A percentile compares a stretch with the other conserved stretches of the same genome.
These are phyloP conservation scores for Turritopsis dohrnii DNA, from an alignment of 30 jellyfish, hydroid and myxozoan genomes.

Conservation along the genomic window DNA sequence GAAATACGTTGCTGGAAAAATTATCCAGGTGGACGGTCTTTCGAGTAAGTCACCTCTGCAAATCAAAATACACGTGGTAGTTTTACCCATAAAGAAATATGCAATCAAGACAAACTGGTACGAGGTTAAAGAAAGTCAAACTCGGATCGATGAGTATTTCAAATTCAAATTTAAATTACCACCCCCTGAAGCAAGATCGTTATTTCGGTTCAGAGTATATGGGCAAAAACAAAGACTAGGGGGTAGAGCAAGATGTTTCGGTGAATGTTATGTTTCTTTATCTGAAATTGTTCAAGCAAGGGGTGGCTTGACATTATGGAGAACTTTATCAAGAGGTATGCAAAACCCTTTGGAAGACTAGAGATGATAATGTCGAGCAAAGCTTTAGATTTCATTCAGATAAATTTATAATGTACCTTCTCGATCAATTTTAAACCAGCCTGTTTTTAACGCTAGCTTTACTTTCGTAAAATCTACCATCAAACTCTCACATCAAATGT, in stretches of 20 bases:
- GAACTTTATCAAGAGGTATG: conserved; percentile 19
- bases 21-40: conserved; percentile 39
- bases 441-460: too few species aligned
- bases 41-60: conserved; percentile 25
- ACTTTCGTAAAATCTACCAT: too few species aligned
- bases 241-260: conserved; percentile 45
- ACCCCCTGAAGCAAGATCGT: conserved; percentile 36
- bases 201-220: conserved; percentile 54
- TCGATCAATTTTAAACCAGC: too few species aligned
- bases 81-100: conserved; percentile 54
- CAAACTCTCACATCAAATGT: too few species aligned
- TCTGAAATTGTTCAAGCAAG: conserved; percentile 32
- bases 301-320: conserved; percentile 64
- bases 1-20: conserved; percentile 79
- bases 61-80: conserved; percentile 48
- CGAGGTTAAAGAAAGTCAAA: conserved; percentile 3
- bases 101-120: conserved; percentile 51
- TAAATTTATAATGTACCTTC: too few species aligned
- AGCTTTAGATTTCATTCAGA: too few species aligned
- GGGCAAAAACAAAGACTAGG: conserved; percentile 50
- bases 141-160: conserved; percentile 51
- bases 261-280: conserved; percentile 43
- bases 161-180: conserved; percentile 48
- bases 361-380: background rate
- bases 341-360: background rate